Conservation (phyloP, 2,113 vertebrate genomes). For the Sphaerodactylus townsendi region DNA sequence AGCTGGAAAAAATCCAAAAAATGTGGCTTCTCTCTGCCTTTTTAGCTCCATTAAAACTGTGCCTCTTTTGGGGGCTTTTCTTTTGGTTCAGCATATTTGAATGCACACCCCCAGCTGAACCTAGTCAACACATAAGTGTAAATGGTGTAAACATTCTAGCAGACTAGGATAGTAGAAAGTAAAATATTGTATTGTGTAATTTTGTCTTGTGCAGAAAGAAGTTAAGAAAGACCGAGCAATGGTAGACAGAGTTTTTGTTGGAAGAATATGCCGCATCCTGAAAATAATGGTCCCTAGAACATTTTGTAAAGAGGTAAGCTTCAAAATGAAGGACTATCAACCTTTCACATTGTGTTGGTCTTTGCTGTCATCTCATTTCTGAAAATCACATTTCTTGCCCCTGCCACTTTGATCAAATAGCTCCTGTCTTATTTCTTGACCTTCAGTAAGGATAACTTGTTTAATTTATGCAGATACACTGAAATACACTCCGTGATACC, state of each 20-base stretch:
- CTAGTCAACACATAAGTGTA: background rate
- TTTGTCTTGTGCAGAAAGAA: slow-evolving; percentile 80
- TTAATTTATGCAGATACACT: background rate
- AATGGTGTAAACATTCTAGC: background rate
- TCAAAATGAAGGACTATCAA: slow-evolving; percentile 4
- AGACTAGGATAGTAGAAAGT: slow-evolving; percentile 5
- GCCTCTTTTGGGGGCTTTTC: too few species aligned
- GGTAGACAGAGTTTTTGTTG: slow-evolving; percentile 89
- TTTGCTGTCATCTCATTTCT: background rate
- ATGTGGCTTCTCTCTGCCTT: too few species aligned
- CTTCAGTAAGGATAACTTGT: too few species aligned
- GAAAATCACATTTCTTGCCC: background rate
- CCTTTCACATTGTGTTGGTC: background rate
- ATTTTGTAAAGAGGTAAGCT: slow-evolving; percentile 90
- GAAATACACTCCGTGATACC: background rate
- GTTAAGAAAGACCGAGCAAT: slow-evolving; percentile 87
- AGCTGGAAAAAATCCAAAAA: too few species aligned
- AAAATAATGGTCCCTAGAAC: slow-evolving; percentile 87
- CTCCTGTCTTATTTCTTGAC: too few species aligned
- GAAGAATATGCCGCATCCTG: slow-evolving; percentile 82
- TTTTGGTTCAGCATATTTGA: background rate
- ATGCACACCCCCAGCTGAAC: background rate
- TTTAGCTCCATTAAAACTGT: too few species aligned
- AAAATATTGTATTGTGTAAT: slow-evolving; percentile 19
- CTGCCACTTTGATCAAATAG: background rate